Evolutionary conservation across 1,140 invertebrate genomes (phyloP).

Genomic region (Mya arenaria): DNA sequence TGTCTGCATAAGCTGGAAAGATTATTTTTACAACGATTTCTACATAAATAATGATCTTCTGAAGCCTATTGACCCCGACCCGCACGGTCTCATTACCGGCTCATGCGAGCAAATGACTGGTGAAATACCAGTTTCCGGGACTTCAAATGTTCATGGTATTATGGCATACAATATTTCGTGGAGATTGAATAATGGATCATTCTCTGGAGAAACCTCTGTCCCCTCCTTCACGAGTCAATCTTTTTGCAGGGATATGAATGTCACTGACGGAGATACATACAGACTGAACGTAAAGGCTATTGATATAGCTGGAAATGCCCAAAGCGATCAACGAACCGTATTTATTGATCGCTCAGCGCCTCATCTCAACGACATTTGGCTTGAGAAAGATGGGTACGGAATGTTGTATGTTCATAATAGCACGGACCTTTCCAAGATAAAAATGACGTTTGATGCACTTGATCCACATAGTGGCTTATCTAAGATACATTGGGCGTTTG

Average conservation of each 20-base stretch:
- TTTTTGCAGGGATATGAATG: slow-evolving; percentile 11
- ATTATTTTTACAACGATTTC: slow-evolving; percentile 17
- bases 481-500: slow-evolving; percentile 49
- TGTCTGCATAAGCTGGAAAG: slow-evolving; percentile 30
- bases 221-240: slow-evolving; percentile 25
- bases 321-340: slow-evolving; percentile 46
- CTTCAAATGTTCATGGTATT: slow-evolving; percentile 64
- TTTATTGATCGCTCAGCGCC: slow-evolving; percentile 61
- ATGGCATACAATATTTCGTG: slow-evolving; percentile 16
- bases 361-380: slow-evolving; percentile 46
- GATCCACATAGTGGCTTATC: slow-evolving; percentile 65
- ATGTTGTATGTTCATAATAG: slow-evolving; percentile 58
- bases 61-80: slow-evolving; percentile 31
- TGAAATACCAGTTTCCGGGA: slow-evolving; percentile 55
- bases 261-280: slow-evolving; percentile 62
- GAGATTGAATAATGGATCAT: not conserved
- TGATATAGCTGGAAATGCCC: slow-evolving; percentile 56
- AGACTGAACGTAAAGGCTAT: slow-evolving; percentile 36
- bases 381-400: slow-evolving; percentile 47
- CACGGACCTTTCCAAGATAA: slow-evolving; percentile 64
- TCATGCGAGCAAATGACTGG: slow-evolving; percentile 65
- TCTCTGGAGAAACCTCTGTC: not conserved
- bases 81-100: slow-evolving; percentile 28
- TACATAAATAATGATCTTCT: slow-evolving; percentile 46
- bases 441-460: slow-evolving; percentile 57